Evolutionary conservation across 2,797 vertebrate species (phyloP), one percentile per base, ranked within the genome.

Genomic region (Pangasius djambal): DNA sequence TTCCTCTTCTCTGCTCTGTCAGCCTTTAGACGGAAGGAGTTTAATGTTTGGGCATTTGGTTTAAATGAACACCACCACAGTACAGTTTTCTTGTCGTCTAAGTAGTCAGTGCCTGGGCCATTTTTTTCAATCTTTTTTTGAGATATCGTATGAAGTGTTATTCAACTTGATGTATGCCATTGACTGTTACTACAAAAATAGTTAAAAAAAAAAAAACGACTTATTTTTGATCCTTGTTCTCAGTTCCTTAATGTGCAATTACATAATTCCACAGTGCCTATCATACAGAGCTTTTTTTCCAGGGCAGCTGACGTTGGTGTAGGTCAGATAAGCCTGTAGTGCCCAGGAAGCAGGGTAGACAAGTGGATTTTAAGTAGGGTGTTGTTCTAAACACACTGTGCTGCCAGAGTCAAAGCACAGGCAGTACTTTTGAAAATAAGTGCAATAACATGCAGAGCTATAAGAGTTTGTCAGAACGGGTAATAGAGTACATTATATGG

Each of bases 351-450:
- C 92, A 90, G 91, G 91, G 91, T 92, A 93, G 93, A 93, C 93
- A 94, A 92, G 92, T 94, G 90, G 89, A 86, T 88, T 86, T 91
- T 91, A 92, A 92, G 93, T 93, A 92, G 92, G 88, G 93, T 92
- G 88, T 90, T 92, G 93, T 94, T 92, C 86, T 93, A 92, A 93
- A 93, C 94, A 95, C 92, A 94, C 94, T 92, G 91, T 90, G 5
- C 52, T 91, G 92, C 91, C 91, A 93, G 92, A 93, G 93, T 92
- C 94, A 93, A 94, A 93, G 91, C 90, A 92, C 92, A 94, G 93
- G 91, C 25, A 91, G 92, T 34, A 61, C 59, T 65, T 93, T 92
- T 93, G 93, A 94, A 94, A 94, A 91, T 75, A 89, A 91, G 92
- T 89, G 91, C 93, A 92, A 90, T 91, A 72, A 22, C 44, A 31